A percentile compares a stretch with the other conserved stretches of the same genome.
Evolutionary conservation across 1,140 invertebrate species (phyloP).

Genomic region (Zaprionus inermis): DNA sequence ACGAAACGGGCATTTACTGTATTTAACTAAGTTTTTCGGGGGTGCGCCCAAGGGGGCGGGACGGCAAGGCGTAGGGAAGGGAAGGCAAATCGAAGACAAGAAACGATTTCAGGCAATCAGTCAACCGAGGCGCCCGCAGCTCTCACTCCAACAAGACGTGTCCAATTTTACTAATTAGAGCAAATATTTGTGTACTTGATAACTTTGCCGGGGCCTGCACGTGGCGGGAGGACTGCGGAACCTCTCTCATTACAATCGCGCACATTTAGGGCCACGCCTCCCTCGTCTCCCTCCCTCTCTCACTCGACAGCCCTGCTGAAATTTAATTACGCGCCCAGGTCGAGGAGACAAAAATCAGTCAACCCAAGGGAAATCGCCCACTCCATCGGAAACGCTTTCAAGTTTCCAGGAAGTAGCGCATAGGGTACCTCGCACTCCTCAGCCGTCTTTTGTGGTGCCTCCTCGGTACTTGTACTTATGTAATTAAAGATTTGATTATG

Average conservation of each 20-base stretch:
- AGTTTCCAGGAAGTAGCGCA: constrained; percentile 5
- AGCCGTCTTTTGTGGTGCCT: not conserved
- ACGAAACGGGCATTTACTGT: constrained; percentile 42
- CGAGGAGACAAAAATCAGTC: constrained; percentile 51
- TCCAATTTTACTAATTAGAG: constrained; percentile 57
- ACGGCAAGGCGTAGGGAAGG: no score
- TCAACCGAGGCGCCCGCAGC: constrained; percentile 33
- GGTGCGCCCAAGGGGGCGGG: not conserved
- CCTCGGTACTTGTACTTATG: constrained; percentile 17
- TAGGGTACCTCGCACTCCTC: not conserved
- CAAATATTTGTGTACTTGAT: constrained; percentile 55
- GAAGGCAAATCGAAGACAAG: constrained; percentile 32
- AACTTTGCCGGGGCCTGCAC: constrained; percentile 27
- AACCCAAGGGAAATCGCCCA: constrained; percentile 10
- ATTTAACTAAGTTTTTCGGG: constrained; percentile 13
- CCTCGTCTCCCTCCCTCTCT: no score
- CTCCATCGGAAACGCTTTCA: constrained; percentile 39
- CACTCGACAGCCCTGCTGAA: constrained; percentile 3
- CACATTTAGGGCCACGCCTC: constrained; percentile 18
- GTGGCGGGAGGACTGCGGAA: constrained; percentile 1
- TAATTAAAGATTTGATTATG: constrained; percentile 44
- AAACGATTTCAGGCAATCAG: constrained; percentile 50
- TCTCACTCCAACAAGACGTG: constrained; percentile 26
- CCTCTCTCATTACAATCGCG: constrained; percentile 48
- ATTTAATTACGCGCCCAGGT: constrained; percentile 50